These are phyloP conservation scores for Ammospiza caudacuta DNA, from an alignment of 2,113 vertebrate genomes.

Conservation along the genomic window DNA sequence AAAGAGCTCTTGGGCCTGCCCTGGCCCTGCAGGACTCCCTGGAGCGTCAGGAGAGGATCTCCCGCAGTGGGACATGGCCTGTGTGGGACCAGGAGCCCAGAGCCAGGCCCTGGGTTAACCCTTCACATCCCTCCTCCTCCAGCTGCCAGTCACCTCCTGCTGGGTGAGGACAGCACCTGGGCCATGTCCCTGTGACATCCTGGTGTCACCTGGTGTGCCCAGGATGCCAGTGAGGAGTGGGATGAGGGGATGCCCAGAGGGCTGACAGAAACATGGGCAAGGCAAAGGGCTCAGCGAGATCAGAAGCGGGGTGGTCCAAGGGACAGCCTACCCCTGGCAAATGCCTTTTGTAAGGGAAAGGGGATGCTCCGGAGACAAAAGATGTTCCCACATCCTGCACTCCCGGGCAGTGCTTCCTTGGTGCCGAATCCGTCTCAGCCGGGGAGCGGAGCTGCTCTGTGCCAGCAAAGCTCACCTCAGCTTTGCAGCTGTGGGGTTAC, in stretches of 20 bases:
- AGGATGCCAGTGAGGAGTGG: not conserved
- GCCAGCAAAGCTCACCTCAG: not conserved
- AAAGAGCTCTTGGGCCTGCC: not conserved
- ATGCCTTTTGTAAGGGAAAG: not conserved
- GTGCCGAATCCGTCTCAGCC: rapidly evolving
- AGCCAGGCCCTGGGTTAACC: not conserved
- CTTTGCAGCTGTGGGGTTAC: rapidly evolving
- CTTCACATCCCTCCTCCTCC: not conserved
- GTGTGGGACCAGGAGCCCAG: not conserved
- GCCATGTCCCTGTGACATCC: not conserved
- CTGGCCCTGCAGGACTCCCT: not conserved
- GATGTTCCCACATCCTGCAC: not conserved
- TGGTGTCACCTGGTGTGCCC: not conserved
- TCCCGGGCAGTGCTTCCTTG: rapidly evolving
- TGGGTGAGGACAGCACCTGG: not conserved
- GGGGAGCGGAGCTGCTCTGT: rapidly evolving
- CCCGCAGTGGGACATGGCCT: not conserved
- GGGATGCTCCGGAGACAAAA: not conserved
- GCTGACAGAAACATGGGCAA: not conserved
- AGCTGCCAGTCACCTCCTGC: rapidly evolving
- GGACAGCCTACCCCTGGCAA: not conserved
- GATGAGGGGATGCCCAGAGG: rapidly evolving
- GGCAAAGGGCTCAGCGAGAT: not conserved
- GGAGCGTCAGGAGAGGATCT: not conserved
- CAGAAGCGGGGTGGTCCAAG: not conserved